phyloP scores from a whole-genome alignment of 1,140 invertebrate genomes.

The Bicyclus anynana region DNA sequence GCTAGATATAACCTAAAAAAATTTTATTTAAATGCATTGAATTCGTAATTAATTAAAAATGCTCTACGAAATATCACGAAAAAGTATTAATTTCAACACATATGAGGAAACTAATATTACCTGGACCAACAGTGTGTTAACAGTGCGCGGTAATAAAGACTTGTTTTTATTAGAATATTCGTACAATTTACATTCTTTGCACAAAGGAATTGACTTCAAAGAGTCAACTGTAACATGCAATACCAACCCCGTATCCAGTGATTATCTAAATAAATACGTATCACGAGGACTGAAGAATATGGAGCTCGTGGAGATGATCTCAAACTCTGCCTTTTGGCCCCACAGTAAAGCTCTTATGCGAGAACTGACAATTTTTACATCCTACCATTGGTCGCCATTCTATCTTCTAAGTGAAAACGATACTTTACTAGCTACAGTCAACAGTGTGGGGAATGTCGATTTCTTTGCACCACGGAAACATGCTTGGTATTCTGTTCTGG shows the following conservation, averaged over 20 bases:
- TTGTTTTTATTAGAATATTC: constrained; percentile 47
- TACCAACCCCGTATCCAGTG: constrained; percentile 36
- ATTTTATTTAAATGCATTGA: no score
- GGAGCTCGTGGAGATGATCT: constrained; percentile 49
- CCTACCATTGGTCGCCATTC: constrained; percentile 44
- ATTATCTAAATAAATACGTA: constrained; percentile 36
- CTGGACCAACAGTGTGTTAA: constrained; percentile 43
- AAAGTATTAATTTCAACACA: constrained; percentile 40
- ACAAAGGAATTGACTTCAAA: constrained; percentile 49
- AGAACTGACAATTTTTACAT: constrained; percentile 37
- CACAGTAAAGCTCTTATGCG: constrained; percentile 41
- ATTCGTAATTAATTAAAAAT: no score
- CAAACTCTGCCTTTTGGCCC: constrained; percentile 53
- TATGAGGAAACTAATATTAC: constrained; percentile 35
- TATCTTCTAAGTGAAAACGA: constrained; percentile 37
- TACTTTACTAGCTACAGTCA: constrained; percentile 45
- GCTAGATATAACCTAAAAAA: neutral
- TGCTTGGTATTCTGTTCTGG: constrained; percentile 34
- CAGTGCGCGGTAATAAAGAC: constrained; percentile 38
- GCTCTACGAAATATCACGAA: constrained; percentile 43
- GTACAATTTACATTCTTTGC: constrained; percentile 43
- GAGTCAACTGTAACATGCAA: constrained; percentile 37
- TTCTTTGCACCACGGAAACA: constrained; percentile 32
- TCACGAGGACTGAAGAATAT: constrained; percentile 39
- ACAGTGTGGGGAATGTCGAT: constrained; percentile 54